These are phyloP conservation scores for Pemphigus obesinymphae DNA, from an alignment of 1,140 invertebrate genomes.

Conservation along the genomic window DNA sequence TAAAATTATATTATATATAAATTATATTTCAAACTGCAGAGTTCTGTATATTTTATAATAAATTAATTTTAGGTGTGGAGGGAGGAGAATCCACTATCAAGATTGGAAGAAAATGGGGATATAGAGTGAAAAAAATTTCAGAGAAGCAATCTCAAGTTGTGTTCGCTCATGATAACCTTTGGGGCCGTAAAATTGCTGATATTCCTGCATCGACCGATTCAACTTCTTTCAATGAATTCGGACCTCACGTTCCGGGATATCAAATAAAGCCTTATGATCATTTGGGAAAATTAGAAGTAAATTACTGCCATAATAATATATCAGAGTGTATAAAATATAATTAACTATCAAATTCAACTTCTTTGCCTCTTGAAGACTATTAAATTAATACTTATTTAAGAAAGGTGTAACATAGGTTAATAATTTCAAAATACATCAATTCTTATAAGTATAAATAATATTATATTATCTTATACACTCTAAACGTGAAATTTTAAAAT, in stretches of 20 bases:
- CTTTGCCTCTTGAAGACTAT: too few species aligned
- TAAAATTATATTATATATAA: not conserved
- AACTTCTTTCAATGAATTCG: constrained; percentile 63
- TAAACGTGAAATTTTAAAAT: too few species aligned
- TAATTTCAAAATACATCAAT: too few species aligned
- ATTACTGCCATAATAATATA: too few species aligned
- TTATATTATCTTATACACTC: too few species aligned
- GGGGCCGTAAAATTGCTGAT: constrained; percentile 76
- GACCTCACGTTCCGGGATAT: constrained; percentile 74
- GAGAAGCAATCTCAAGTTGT: constrained; percentile 66
- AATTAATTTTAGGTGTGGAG: constrained; percentile 62
- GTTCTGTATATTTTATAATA: not conserved
- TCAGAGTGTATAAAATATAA: not conserved
- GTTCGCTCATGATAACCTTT: constrained; percentile 76
- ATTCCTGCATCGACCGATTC: constrained; percentile 73
- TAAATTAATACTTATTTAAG: too few species aligned
- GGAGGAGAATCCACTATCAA: constrained; percentile 74
- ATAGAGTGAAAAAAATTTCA: constrained; percentile 69
- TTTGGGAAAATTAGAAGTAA: constrained; percentile 61
- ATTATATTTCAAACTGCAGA: not conserved
- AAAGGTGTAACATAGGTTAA: too few species aligned
- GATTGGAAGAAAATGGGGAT: constrained; percentile 72
- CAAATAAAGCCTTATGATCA: constrained; percentile 70
- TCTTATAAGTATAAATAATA: too few species aligned
- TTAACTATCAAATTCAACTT: not conserved